Evolutionary conservation across 1,140 invertebrate species (phyloP), one percentile per base, ranked within the genome.

Genomic region (Zophobas morio): DNA sequence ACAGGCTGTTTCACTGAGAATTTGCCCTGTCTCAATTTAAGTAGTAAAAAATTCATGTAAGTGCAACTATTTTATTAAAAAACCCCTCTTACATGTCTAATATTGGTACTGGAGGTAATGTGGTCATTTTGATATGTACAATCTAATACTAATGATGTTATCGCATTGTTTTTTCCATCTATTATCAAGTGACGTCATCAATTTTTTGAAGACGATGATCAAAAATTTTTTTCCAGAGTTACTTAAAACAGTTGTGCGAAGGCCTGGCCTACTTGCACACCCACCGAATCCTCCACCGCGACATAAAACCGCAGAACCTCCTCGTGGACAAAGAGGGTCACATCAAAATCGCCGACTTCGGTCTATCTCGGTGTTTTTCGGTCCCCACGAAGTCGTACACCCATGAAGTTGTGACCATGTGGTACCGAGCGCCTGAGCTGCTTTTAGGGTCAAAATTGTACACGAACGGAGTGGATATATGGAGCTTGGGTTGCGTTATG

Each of bases 401-500:
- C 0, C 96, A 98, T 86, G 96, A 98, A 89, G 97, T 99, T 4
- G 94, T 99, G 0, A 99, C 98, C 2, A 89, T 99, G 54, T 99
- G 97, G 97, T 99, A 99, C 88, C 89, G 97, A 81, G 95, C 98
- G 2, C 98, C 98, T 1, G 98, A 99, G 88, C 95, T 99, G 81
- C 88, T 99, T 54, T 88, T 99, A 2, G 97, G 97, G 32, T 92
- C 93, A 34, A 95, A 96, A 86, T 92, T 94, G 80, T 99, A 99
- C 85, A 94, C 94, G 3, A 95, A 94, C 3, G 91, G 96, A 6
- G 93, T 98, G 5, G 96, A 99, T 88, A 91, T 99, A 3, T 99
- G 98, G 98, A 98, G 96, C 85, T 88, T 99, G 42, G 97, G 96
- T 8, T 98, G 97, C 85, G 99, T 99, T 81, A 96, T 96, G 89